These are phyloP conservation scores for Drosophila biarmipes DNA, from an alignment of 1,140 invertebrate genomes.

Conservation along the genomic window DNA sequence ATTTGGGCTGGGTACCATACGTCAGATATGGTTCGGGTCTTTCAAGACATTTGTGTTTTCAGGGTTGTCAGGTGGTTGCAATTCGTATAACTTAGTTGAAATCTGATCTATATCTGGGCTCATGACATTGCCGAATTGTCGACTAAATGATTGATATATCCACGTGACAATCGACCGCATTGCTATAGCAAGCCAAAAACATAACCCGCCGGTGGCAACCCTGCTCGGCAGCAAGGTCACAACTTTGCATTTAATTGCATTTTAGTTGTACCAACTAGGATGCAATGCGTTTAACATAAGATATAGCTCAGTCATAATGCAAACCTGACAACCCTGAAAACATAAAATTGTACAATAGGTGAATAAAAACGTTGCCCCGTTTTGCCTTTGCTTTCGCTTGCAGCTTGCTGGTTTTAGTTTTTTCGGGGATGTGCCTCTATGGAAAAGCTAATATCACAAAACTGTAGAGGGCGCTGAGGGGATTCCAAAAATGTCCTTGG, in stretches of 20 bases:
- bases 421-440: constrained; percentile 6
- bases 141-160: not conserved
- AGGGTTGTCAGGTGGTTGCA: constrained; percentile 64
- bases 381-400: constrained; percentile 38
- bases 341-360: constrained; percentile 62
- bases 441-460: constrained; percentile 3
- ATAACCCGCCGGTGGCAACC: constrained; percentile 27
- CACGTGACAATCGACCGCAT: not conserved
- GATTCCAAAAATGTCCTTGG: not conserved
- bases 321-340: constrained; percentile 62
- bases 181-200: not conserved
- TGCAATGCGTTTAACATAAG: not conserved
- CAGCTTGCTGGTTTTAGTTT: not conserved
- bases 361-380: constrained; percentile 50
- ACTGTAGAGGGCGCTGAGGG: not conserved
- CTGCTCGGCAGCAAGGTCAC: constrained; percentile 4
- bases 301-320: not conserved
- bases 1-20: constrained; percentile 22
- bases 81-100: not conserved
- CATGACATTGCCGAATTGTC: not conserved
- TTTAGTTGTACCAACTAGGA: not conserved
- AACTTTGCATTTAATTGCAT: constrained; percentile 5
- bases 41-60: constrained; percentile 41
- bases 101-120: not conserved
- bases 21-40: constrained; percentile 36